A percentile compares a stretch with the other conserved stretches of the same genome.
phyloP scores from a whole-genome alignment of 2,888 invertebrate species.

The Drosophila borealis region DNA sequence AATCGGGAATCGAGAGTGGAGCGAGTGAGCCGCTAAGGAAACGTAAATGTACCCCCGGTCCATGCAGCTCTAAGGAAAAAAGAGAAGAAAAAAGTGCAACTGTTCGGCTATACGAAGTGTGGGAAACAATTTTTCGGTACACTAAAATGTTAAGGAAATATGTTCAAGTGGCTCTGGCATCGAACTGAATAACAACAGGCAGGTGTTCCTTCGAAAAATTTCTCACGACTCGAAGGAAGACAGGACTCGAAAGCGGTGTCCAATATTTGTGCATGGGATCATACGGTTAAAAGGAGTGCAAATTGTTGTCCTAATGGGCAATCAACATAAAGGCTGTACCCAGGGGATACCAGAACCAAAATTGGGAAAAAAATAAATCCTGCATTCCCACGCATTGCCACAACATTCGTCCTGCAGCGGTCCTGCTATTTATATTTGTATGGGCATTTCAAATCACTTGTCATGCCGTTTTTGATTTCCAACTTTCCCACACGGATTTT shows the following conservation, averaged over 20 bases:
- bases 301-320: constrained; percentile 78
- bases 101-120: constrained; percentile 74
- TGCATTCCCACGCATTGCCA: constrained; percentile 74
- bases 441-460: constrained; percentile 71
- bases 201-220: constrained; percentile 84
- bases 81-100: constrained; percentile 66
- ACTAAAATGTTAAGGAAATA: constrained; percentile 75
- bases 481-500: constrained; percentile 76
- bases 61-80: constrained; percentile 7
- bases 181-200: constrained; percentile 76
- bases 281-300: constrained; percentile 74
- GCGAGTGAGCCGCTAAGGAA: constrained; percentile 44
- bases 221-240: constrained; percentile 78
- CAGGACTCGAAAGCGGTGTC: constrained; percentile 52
- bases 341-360: constrained; percentile 18
- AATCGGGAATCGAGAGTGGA: constrained; percentile 3
- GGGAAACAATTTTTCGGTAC: constrained; percentile 82
- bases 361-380: constrained; percentile 7
- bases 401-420: constrained; percentile 61
- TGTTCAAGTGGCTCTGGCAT: constrained; percentile 70
- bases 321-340: constrained; percentile 66
- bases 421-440: constrained; percentile 54
- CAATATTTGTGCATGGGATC: constrained; percentile 55
- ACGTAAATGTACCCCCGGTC: constrained; percentile 62
- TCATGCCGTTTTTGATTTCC: constrained; percentile 65